A percentile compares a stretch with the other conserved stretches of the same genome.
phyloP scores from a whole-genome alignment of 2,113 vertebrate species.

The Chaetops frenatus region DNA sequence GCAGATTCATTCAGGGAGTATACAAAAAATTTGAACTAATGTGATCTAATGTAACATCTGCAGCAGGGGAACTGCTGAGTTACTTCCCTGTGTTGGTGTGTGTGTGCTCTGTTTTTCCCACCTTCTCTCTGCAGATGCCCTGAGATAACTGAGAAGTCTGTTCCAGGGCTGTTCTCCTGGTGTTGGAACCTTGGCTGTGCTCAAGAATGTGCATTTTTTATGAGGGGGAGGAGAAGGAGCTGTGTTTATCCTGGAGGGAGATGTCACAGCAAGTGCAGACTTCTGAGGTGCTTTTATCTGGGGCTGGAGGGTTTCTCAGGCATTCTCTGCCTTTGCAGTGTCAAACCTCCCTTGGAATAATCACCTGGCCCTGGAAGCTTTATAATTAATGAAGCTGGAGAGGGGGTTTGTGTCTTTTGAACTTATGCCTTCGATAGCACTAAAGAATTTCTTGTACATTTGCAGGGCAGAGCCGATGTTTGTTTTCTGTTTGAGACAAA shows the following conservation, averaged over 20 bases:
- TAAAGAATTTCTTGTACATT: neutral
- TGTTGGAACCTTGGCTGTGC: neutral
- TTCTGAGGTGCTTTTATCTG: slow-evolving; percentile 53
- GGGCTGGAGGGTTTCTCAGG: slow-evolving; percentile 1
- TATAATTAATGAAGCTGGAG: slow-evolving; percentile 33
- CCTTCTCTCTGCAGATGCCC: neutral
- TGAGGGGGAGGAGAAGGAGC: neutral
- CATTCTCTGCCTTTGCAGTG: slow-evolving; percentile 24
- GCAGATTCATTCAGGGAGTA: neutral
- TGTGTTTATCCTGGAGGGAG: slow-evolving; percentile 32
- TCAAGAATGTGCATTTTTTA: slow-evolving; percentile 6
- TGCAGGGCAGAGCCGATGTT: neutral
- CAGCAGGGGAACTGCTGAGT: neutral
- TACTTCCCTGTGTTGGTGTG: neutral
- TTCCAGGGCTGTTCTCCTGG: neutral
- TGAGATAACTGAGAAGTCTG: neutral
- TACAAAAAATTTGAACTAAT: neutral
- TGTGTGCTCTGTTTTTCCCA: neutral
- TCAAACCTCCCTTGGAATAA: slow-evolving; percentile 24
- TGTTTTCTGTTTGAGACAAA: neutral
- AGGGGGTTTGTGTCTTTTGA: slow-evolving; percentile 36
- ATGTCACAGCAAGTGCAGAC: slow-evolving; percentile 12
- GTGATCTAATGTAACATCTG: neutral
- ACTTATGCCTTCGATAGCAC: neutral
- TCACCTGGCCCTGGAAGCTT: neutral